phyloP scores from a whole-genome alignment of 2,888 invertebrate genomes.

The Oscheius sp. region DNA sequence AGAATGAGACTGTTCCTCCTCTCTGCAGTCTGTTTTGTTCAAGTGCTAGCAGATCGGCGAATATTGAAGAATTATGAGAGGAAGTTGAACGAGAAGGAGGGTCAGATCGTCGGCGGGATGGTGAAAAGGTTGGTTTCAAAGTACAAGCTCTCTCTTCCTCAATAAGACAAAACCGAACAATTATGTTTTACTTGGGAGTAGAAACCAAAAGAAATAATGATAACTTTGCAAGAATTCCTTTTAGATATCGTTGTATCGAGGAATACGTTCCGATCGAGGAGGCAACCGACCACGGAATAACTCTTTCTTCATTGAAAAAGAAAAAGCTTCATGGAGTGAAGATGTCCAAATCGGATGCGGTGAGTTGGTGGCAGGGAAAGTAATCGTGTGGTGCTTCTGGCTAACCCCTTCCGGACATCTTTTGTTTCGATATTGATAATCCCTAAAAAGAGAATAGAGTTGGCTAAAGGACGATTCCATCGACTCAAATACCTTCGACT shows the following conservation, averaged over 20 bases:
- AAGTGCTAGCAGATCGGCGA: background rate
- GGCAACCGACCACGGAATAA: background rate
- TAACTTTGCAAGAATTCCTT: no score
- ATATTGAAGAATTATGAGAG: constrained; percentile 23
- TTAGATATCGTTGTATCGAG: constrained; percentile 51
- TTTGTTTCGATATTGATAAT: background rate
- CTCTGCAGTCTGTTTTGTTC: background rate
- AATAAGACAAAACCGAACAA: background rate
- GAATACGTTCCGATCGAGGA: constrained; percentile 45
- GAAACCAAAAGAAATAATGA: background rate
- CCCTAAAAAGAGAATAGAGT: constrained; percentile 1
- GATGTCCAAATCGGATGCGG: constrained; percentile 4
- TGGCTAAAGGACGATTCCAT: background rate
- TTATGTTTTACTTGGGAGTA: background rate
- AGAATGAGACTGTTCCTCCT: constrained; percentile 4
- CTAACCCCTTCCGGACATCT: no score
- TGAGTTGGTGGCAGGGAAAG: constrained; percentile 7
- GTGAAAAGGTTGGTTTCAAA: constrained; percentile 16
- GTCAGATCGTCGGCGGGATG: constrained; percentile 4
- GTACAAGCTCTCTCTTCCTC: background rate
- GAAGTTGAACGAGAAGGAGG: constrained; percentile 5
- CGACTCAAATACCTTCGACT: background rate
- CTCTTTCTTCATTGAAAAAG: background rate
- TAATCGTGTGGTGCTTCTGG: no score
- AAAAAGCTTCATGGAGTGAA: constrained; percentile 8